Evolutionary conservation across 1,140 invertebrate species (phyloP), one percentile per base, ranked within the genome.

Genomic region (Galendromus occidentalis): DNA sequence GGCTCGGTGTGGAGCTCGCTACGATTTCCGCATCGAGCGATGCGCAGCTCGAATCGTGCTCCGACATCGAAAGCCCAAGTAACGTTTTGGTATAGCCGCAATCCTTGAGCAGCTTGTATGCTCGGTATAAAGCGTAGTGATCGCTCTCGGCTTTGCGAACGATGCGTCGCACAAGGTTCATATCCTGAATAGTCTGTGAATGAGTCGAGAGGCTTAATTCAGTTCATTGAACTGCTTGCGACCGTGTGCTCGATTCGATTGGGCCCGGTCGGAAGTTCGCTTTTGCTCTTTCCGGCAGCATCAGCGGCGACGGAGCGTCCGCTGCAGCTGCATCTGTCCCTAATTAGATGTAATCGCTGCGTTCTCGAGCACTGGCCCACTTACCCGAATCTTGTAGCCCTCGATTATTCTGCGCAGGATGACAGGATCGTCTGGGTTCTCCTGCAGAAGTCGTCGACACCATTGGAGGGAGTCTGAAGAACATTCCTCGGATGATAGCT

Each of bases 131-230:
- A 22, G 51, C 51, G 22, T 59, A 59, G 9, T 59, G 51, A 33
- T 59, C 51, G 33, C 51, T 59, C 22, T 59, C 51, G 51, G 51
- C 51, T 33, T 59, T 59, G 22, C 51, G 51, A 25, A 59, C 51
- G 20, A 59, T 59, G 22, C 51, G 51, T 14, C 51, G 51, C 33
- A 59, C 51, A 1, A 59, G 51, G 22, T 59, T 59, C 51, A 59
- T 59, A 59, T 59, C 51, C 51, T 59, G 51, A 33, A 59, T 59
- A 17, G 51, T 59, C 51, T 59, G 51, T 9, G 33, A 59, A 39
- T 39, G 33, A 39, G 9, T 39, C 33, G 9, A 39, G 33, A 9
- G 33, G 9, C 4, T 6, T 4, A 4, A 39, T 39, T 39, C 9
- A 39, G 33, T 6, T 4, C 33, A 39, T 39, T 9, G 33, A 39